A percentile compares a stretch with the other conserved stretches of the same genome.
Conservation (phyloP, 2,888 invertebrate genomes). For the Panopea generosa region DNA sequence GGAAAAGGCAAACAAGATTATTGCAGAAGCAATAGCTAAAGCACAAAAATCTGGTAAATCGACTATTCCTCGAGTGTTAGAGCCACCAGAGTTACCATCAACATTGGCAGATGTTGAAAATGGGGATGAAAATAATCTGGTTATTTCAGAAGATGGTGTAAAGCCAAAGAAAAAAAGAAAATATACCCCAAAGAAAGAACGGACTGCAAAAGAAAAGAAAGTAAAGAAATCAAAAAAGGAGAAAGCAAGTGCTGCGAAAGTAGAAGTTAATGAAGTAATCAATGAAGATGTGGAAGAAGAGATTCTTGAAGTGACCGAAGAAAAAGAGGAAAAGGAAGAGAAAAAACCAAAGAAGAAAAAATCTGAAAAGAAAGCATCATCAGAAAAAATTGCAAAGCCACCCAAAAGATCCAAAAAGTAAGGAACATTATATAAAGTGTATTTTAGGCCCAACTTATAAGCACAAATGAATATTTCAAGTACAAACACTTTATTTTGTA, state of each 20-base stretch:
- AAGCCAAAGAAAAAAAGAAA: constrained; percentile 58
- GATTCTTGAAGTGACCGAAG: constrained; percentile 41
- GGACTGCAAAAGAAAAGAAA: constrained; percentile 68
- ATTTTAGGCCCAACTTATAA: too few species aligned
- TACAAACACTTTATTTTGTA: too few species aligned
- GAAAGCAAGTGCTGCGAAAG: not conserved
- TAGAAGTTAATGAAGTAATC: constrained; percentile 11
- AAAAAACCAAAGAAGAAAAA: constrained; percentile 67
- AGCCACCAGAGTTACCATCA: constrained; percentile 69
- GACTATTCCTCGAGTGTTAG: constrained; percentile 55
- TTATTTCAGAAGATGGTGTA: constrained; percentile 16
- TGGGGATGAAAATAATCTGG: constrained; percentile 13
- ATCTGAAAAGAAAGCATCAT: constrained; percentile 39
- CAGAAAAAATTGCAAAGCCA: constrained; percentile 58
- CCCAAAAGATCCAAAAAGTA: constrained; percentile 35
- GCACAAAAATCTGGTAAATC: constrained; percentile 69
- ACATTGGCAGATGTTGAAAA: constrained; percentile 72
- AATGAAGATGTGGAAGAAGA: constrained; percentile 38
- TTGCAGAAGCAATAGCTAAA: constrained; percentile 78
- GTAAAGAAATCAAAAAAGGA: constrained; percentile 39
- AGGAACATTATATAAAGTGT: too few species aligned
- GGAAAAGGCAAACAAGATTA: constrained; percentile 78
- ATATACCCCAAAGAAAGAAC: constrained; percentile 63
- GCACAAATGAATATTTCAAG: too few species aligned
- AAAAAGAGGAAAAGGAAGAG: constrained; percentile 56